Conservation (phyloP, 2,888 invertebrate species). For the Mesoligia furuncula region DNA sequence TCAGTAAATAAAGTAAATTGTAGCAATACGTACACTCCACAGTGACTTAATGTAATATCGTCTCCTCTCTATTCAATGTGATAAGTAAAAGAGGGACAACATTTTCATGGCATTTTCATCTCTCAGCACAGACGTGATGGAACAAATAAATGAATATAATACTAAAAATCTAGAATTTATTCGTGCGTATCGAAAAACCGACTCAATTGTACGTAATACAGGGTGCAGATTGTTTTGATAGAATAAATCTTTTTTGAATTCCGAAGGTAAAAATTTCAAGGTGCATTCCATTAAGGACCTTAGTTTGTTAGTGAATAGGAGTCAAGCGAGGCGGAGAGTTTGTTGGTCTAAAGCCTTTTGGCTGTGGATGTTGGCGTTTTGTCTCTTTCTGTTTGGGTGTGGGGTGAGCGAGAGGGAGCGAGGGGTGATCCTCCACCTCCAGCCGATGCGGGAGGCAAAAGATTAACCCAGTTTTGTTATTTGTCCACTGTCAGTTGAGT, state of each 20-base stretch:
- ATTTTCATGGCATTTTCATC: slow-evolving; percentile 89
- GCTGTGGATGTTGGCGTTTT: slow-evolving; percentile 69
- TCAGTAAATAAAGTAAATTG: slow-evolving; percentile 83
- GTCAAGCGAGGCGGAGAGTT: slow-evolving; percentile 60
- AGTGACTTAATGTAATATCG: slow-evolving; percentile 84
- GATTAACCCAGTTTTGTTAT: slow-evolving; percentile 91
- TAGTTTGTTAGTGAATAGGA: slow-evolving; percentile 70
- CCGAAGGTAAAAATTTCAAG: slow-evolving; percentile 83
- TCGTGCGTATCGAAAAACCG: slow-evolving; percentile 73
- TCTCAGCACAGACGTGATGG: slow-evolving; percentile 87
- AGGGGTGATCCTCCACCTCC: slow-evolving; percentile 86
- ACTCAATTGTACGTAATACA: slow-evolving; percentile 78
- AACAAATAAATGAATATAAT: slow-evolving; percentile 89
- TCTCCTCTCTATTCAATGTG: slow-evolving; percentile 79
- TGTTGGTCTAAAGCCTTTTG: slow-evolving; percentile 76
- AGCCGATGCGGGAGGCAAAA: slow-evolving; percentile 86
- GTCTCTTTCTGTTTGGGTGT: slow-evolving; percentile 83
- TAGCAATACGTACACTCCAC: slow-evolving; percentile 81
- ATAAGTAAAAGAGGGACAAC: slow-evolving; percentile 81
- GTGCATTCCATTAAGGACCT: slow-evolving; percentile 74
- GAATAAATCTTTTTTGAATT: slow-evolving; percentile 86
- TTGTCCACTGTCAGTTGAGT: slow-evolving; percentile 91
- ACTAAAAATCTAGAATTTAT: slow-evolving; percentile 85
- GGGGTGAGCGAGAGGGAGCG: slow-evolving; percentile 77
- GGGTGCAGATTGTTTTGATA: slow-evolving; percentile 81